Evolutionary conservation across 2,888 invertebrate genomes (phyloP).

Genomic region (Noctuana brunneofusca): DNA sequence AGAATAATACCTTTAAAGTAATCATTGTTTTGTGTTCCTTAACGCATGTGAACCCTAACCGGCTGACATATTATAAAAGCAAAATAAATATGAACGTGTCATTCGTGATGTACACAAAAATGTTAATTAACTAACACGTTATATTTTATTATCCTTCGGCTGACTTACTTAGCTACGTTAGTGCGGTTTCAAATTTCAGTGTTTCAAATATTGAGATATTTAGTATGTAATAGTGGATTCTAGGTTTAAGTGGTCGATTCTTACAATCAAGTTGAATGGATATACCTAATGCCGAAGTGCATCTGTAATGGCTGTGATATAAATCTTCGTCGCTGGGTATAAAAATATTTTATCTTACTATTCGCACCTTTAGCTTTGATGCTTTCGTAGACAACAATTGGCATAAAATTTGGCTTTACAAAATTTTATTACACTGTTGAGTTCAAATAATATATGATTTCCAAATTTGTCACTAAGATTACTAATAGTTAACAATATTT

Average conservation of each 20-base stretch:
- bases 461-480: constrained; percentile 18
- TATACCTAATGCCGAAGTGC: constrained; percentile 72
- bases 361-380: constrained; percentile 45
- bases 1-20: constrained; percentile 39
- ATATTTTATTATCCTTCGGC: constrained; percentile 31
- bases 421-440: constrained; percentile 27
- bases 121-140: constrained; percentile 39
- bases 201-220: constrained; percentile 42
- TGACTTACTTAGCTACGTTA: constrained; percentile 24
- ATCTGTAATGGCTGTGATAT: constrained; percentile 75
- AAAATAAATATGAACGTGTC: constrained; percentile 66
- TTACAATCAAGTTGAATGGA: constrained; percentile 59
- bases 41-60: constrained; percentile 47
- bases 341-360: constrained; percentile 45
- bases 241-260: constrained; percentile 52
- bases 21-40: constrained; percentile 18
- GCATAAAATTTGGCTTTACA: constrained; percentile 44
- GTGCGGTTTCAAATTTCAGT: constrained; percentile 42
- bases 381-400: constrained; percentile 34
- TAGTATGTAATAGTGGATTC: constrained; percentile 41
- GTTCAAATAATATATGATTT: constrained; percentile 26
- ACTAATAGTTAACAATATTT: constrained; percentile 21
- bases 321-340: constrained; percentile 74
- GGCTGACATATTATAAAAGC: constrained; percentile 63
- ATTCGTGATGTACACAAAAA: constrained; percentile 47